phyloP scores from a whole-genome alignment of 2,797 vertebrate genomes.

The Gobio occitaniae region DNA sequence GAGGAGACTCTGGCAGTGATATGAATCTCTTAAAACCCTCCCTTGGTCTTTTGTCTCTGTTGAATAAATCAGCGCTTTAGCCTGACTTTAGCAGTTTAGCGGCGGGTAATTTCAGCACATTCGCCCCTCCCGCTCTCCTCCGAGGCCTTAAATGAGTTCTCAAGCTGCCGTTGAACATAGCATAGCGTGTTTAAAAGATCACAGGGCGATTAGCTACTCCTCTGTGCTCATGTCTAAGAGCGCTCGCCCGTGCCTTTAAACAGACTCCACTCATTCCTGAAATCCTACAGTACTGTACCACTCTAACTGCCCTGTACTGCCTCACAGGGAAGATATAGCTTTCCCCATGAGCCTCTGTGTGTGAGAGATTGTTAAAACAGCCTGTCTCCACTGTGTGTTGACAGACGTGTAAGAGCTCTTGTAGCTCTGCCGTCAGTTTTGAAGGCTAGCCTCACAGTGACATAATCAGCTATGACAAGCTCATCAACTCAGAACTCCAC shows the following conservation, averaged over 20 bases:
- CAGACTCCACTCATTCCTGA: constrained; percentile 54
- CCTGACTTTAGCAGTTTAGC: constrained; percentile 81
- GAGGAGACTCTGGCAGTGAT: constrained; percentile 74
- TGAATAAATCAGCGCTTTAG: constrained; percentile 84
- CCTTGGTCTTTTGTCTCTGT: constrained; percentile 81
- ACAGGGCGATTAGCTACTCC: constrained; percentile 61
- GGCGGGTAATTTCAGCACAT: constrained; percentile 77
- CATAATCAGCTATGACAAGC: constrained; percentile 71
- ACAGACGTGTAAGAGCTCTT: constrained; percentile 54
- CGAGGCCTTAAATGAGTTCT: constrained; percentile 76
- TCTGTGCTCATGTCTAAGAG: constrained; percentile 44
- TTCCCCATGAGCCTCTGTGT: constrained; percentile 44
- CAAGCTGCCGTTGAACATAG: constrained; percentile 76
- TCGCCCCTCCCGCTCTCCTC: constrained; percentile 69
- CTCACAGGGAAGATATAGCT: constrained; percentile 23
- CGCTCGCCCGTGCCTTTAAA: constrained; percentile 46
- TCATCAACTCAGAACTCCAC: constrained; percentile 64
- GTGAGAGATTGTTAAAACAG: constrained; percentile 64
- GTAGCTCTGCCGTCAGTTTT: constrained; percentile 57
- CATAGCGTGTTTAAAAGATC: constrained; percentile 67
- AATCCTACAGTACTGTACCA: constrained; percentile 41
- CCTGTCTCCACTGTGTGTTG: constrained; percentile 57
- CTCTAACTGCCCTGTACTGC: constrained; percentile 24
- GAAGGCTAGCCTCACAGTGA: constrained; percentile 61
- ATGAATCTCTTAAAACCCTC: constrained; percentile 83